phyloP scores from a whole-genome alignment of 2,113 vertebrate species.

The Aegotheles bennettii region DNA sequence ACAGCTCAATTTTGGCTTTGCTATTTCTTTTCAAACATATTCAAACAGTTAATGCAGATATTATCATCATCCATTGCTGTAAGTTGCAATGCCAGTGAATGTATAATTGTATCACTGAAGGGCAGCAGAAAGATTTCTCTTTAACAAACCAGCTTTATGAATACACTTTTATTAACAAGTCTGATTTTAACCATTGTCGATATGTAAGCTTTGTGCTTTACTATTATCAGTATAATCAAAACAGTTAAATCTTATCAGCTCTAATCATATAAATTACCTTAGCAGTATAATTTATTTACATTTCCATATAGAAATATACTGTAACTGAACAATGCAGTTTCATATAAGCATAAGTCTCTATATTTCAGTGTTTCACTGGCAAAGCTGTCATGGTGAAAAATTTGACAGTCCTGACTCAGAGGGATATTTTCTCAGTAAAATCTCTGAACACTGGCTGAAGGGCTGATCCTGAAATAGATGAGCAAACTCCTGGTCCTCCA shows the following conservation, averaged over 20 bases:
- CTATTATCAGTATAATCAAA: background rate
- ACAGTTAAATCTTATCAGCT: background rate
- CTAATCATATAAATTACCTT: background rate
- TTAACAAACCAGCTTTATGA: background rate
- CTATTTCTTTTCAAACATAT: background rate
- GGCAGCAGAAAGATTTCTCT: background rate
- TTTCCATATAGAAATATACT: background rate
- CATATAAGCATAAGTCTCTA: background rate
- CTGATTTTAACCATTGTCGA: background rate
- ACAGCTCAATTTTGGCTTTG: background rate
- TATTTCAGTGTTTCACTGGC: background rate
- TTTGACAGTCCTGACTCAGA: background rate
- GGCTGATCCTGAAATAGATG: background rate
- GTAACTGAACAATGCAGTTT: background rate
- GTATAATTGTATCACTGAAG: background rate
- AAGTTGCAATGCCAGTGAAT: background rate
- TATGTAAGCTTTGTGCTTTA: background rate
- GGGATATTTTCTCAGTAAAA: background rate
- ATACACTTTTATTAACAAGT: background rate
- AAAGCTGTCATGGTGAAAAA: background rate
- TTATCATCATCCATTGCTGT: background rate
- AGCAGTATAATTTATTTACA: background rate
- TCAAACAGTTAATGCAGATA: background rate
- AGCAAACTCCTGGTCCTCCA: background rate
- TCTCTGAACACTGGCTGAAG: background rate